phyloP scores from a whole-genome alignment of 2,797 vertebrate species.

The Acanthurus leucopareius region DNA sequence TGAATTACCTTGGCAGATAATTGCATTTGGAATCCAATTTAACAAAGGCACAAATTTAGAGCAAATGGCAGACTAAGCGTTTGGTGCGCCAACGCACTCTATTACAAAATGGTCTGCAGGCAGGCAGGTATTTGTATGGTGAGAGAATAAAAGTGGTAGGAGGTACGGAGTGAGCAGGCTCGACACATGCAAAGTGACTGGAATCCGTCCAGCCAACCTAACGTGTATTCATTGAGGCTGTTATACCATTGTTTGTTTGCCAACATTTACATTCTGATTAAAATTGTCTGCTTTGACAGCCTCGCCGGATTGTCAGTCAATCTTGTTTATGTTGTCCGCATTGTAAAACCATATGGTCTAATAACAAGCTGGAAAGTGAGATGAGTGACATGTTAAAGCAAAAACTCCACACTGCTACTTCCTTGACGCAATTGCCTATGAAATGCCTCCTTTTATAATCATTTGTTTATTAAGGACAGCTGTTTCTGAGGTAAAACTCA shows the following conservation, averaged over 20 bases:
- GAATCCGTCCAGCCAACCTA: conserved; percentile 24
- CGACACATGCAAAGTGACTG: background rate
- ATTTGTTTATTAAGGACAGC: conserved; percentile 77
- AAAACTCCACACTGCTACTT: conserved; percentile 62
- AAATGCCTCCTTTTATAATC: conserved; percentile 67
- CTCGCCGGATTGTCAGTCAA: conserved; percentile 64
- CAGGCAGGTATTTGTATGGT: conserved; percentile 63
- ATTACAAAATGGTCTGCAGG: conserved; percentile 70
- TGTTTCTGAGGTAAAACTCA: conserved; percentile 61
- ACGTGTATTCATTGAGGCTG: conserved; percentile 30
- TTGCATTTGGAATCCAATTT: conserved; percentile 81
- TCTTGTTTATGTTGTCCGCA: conserved; percentile 58
- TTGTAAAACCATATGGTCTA: conserved; percentile 72
- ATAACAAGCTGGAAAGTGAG: conserved; percentile 48
- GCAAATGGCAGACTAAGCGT: conserved; percentile 65
- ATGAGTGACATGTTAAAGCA: conserved; percentile 67
- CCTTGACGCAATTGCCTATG: conserved; percentile 71
- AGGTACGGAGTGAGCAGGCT: conserved; percentile 17
- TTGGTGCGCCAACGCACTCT: conserved; percentile 55
- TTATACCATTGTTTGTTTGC: conserved; percentile 19
- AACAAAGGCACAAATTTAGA: conserved; percentile 70
- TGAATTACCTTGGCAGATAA: conserved; percentile 78
- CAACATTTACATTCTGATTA: conserved; percentile 24
- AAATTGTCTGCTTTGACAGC: conserved; percentile 33
- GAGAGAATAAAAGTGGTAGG: conserved; percentile 22